Evolutionary conservation across 2,797 vertebrate genomes (phyloP), one percentile per base, ranked within the genome.

Genomic region (Sebastiscus albofasciatus): DNA sequence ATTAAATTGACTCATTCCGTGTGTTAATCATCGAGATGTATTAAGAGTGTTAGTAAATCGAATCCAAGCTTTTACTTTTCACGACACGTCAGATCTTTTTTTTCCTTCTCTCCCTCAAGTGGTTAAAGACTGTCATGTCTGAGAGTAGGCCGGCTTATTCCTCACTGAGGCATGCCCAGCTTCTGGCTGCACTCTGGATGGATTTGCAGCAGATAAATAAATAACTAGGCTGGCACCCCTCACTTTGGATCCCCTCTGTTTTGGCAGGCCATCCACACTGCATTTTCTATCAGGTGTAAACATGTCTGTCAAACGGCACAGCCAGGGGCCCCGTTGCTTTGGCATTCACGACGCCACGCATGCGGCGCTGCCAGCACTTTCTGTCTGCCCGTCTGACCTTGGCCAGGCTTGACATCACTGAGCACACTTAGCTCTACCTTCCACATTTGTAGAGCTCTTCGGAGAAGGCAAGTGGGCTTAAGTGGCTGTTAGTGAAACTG

Each of bases 211-310:
- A 82, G 90, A 93, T 90, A 90, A 93, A 93, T 94, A 91, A 93
- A 93, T 93, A 94, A 93, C 85, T 86, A 83, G 67, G 73, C 90
- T 92, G 92, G 84, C 89, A 90, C 81, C 91, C 76, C 87, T 92
- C 88, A 85, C 86, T 91, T 89, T 90, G 83, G 87, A 90, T 91
- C 87, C 85, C 89, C 83, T 89, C 89, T 92, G 90, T 90, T 89
- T 90, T 93, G 94, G 92, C 90, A 91, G 89, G 79, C 87, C 79
- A 54, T 87, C 89, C 88, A 67, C 83, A 75, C 84, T 81, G 87
- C 87, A 80, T 92, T 93, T 93, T 90, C 88, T 92, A 88, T 92
- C 89, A 91, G 91, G 91, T 90, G 93, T 93, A 94, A 94, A 95
- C 93, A 93, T 85, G 92, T 93, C 92, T 93, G 93, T 94, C 94